Base-by-base conservation (phyloP, 2,888 invertebrate genomes). In the Oscheius sp. region DNA sequence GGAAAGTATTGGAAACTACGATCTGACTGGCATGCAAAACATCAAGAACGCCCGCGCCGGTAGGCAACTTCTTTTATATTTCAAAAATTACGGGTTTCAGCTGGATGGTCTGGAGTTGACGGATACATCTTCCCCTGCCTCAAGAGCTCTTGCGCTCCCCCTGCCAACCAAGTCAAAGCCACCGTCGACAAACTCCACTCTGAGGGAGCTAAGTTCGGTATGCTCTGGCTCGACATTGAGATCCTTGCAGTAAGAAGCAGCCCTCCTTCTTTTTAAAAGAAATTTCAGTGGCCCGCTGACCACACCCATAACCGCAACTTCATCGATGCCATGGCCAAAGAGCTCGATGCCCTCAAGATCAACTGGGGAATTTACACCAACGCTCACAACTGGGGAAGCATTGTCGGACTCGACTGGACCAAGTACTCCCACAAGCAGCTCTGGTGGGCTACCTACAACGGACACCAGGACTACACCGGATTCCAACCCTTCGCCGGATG, bases 391-490 rank as follows among this genome's bases (percentile, higher is more conserved):
- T 83, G 83, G 83, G 77, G 73, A 49, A 74, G 72, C 41, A 83
- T 83, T 64, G 83, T 83, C 35, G 83, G 83, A 58, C 63, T 77
- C 55, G 75, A 77, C 70, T 83, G 79, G 76, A 76, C 70, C 27
- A 76, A 75, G 23, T 69, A 69, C 49, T 66, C 70, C 25, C 58
- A 73, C 43, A 68, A 75, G 29, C 78, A 76, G 23, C 79, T 83
- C 59, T 83, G 83, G 83, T 82, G 78, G 81, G 82, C 82, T 2
- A 76, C 74, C 61, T 83, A 83, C 75, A 76, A 80, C 64, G 79
- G 81, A 55, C 66, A 74, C 18, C 59, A 70, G 35, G 66, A 72
- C 55, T 72, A 59, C 53, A 25, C 66, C 45, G 70, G 70, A 6
- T 78, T 72, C 58, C 52, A 59, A 29, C 72, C 73, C 25, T 79